phyloP scores from a whole-genome alignment of 2,797 vertebrate species.

The Poecilia picta region DNA sequence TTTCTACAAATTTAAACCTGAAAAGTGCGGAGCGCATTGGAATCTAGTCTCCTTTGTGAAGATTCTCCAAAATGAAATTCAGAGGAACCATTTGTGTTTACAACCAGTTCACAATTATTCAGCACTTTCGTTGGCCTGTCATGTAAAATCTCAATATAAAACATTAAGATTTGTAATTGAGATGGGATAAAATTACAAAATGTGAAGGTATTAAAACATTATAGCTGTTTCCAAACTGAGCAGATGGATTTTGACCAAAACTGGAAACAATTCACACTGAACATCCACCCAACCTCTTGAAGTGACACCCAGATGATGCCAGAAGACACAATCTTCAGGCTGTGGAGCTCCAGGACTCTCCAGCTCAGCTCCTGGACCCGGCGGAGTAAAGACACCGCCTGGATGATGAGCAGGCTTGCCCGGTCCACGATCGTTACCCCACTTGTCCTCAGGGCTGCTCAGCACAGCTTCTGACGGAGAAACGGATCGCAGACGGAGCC shows the following conservation, averaged over 20 bases:
- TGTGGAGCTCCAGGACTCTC: conserved; percentile 83
- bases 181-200: neutral
- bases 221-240: neutral
- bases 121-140: neutral
- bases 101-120: neutral
- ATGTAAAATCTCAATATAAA: neutral
- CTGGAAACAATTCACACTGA: neutral
- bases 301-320: conserved; percentile 82
- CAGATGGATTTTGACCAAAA: neutral
- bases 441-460: conserved; percentile 57
- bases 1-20: neutral
- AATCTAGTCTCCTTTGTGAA: neutral
- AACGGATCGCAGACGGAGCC: neutral
- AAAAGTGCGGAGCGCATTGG: neutral
- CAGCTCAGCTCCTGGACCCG: conserved; percentile 76
- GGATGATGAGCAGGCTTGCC: conserved; percentile 71
- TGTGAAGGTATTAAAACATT: neutral
- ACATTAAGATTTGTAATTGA: neutral
- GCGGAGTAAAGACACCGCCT: conserved; percentile 63
- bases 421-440: conserved; percentile 75
- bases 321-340: conserved; percentile 77
- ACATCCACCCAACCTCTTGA: conserved; percentile 72
- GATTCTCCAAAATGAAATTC: neutral
- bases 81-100: neutral
- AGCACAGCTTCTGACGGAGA: conserved; percentile 37